These are phyloP conservation scores for Plodia interpunctella DNA, from an alignment of 1,140 invertebrate species.

Conservation along the genomic window DNA sequence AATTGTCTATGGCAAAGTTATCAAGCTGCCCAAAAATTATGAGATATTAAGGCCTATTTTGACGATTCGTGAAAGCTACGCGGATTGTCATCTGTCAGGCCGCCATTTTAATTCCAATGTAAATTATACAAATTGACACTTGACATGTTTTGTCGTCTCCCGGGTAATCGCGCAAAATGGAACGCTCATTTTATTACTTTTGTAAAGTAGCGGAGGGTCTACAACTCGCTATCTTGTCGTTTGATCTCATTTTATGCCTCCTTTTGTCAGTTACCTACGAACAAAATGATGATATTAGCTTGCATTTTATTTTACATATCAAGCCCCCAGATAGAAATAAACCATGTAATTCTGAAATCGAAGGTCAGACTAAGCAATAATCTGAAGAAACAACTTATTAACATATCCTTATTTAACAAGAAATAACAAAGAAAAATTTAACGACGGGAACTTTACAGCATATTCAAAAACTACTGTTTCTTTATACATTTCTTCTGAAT, in stretches of 20 bases:
- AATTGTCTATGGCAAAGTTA: constrained; percentile 12
- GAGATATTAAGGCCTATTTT: constrained; percentile 6
- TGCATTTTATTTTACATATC: no score
- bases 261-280: constrained; percentile 9
- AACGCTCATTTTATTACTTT: constrained; percentile 55
- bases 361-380: no score
- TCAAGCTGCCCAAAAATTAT: constrained; percentile 18
- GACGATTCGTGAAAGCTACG: constrained; percentile 27
- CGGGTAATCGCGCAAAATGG: constrained; percentile 65
- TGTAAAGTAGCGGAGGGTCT: constrained; percentile 28
- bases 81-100: constrained; percentile 60
- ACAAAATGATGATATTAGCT: no score
- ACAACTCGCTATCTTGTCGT: constrained; percentile 25
- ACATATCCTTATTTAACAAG: no score
- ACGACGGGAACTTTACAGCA: no score
- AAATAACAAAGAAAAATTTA: no score
- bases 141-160: constrained; percentile 70
- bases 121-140: constrained; percentile 69
- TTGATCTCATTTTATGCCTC: constrained; percentile 26
- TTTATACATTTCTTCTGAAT: no score
- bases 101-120: constrained; percentile 63
- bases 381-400: no score
- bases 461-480: no score
- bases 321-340: no score
- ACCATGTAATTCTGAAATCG: no score